Evolutionary conservation across 1,140 invertebrate genomes (phyloP), one percentile per base, ranked within the genome.

Genomic region (Lordiphosa stackelbergi): DNA sequence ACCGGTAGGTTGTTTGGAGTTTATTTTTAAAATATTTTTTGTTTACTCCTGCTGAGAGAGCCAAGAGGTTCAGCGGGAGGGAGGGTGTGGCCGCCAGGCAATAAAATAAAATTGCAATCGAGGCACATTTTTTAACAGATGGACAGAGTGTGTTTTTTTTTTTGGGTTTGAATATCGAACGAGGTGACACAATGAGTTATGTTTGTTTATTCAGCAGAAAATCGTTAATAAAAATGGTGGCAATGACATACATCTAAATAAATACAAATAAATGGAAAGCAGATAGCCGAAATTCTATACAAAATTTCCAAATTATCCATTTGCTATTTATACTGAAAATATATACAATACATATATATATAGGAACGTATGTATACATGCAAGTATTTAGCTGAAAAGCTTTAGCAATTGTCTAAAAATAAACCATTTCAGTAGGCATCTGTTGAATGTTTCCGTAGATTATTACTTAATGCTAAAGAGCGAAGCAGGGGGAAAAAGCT

Each of bases 151-250:
- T n/a, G n/a, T n/a, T 16, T 16, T 16, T 16, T 16, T 16, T 35
- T 62, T 35, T 35, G 41, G 34, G 36, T 13, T 56, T 8, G 28
- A 24, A 55, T 64, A 42, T 69, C 71, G 61, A 59, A 48, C 57
- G 53, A 75, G 75, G 75, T 81, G 77, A 83, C 75, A 83, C 68
- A 75, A 71, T 75, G 59, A 83, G 53, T 72, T 69, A 61, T 83
- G 63, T 75, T 81, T 81, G 63, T 65, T 75, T 66, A 60, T 53
- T 75, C 77, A 83, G 77, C 75, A 68, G 37, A 75, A 73, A 65
- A 62, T 58, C 43, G 28, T 48, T 64, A 56, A 37, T 52, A 56
- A 62, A 58, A 71, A 19, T 19, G 54, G 52, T 53, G 75, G 35
- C 66, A 74, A 68, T 79, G 74, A 79, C 74, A 79, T 56, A 75